Evolutionary conservation across 2,113 vertebrate species (phyloP).

Genomic region (Tyto alba): DNA sequence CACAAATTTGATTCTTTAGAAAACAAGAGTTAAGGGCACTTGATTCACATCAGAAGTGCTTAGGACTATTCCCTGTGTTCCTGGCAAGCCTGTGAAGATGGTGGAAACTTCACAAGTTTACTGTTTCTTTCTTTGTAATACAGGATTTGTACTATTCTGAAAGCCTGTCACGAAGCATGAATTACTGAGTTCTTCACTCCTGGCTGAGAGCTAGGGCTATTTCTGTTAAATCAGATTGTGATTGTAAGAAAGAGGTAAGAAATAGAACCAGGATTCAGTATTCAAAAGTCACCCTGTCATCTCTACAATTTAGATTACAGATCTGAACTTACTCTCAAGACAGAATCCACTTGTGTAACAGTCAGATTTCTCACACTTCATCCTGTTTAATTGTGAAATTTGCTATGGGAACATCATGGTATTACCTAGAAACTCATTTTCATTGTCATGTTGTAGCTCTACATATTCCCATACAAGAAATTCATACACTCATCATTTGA

Average conservation of each 20-base stretch:
- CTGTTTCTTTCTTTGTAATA: neutral
- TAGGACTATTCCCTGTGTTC: neutral
- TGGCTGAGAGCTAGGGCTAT: neutral
- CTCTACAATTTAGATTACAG: neutral
- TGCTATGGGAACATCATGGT: neutral
- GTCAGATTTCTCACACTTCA: neutral
- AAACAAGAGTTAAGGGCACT: neutral
- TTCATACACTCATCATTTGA: fast-evolving
- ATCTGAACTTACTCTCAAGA: neutral
- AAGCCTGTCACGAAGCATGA: neutral
- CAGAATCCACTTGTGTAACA: neutral
- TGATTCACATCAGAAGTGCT: neutral
- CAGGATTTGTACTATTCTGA: neutral
- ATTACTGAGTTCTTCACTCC: neutral
- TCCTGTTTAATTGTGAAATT: neutral
- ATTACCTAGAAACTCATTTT: neutral
- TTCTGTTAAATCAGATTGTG: neutral
- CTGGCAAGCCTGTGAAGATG: neutral
- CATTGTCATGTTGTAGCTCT: neutral
- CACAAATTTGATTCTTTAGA: neutral
- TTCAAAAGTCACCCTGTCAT: neutral
- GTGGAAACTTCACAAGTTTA: neutral
- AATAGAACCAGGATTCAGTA: neutral
- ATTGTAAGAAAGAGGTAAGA: neutral
- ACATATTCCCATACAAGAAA: neutral